A percentile compares a stretch with the other conserved stretches of the same genome.
These are phyloP conservation scores for Palythoa heliodiscus DNA, from an alignment of 92 coral and sea anemone species.

Conservation along the genomic window DNA sequence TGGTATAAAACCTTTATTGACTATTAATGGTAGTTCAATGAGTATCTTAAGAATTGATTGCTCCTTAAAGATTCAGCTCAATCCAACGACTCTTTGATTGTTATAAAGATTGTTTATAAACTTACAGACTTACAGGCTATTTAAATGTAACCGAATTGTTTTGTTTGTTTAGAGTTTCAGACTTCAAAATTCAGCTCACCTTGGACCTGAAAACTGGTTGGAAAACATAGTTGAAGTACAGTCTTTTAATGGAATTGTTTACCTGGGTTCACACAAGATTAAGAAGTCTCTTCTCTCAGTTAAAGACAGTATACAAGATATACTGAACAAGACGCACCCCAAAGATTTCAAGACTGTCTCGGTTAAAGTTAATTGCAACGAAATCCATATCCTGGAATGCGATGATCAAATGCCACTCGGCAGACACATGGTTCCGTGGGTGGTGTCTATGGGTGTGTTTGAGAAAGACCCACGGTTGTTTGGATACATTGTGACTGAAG, in stretches of 20 bases:
- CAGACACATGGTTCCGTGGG: slow-evolving; percentile 86
- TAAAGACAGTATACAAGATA: slow-evolving; percentile 77
- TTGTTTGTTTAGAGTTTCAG: slow-evolving; percentile 46
- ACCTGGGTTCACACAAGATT: slow-evolving; percentile 88
- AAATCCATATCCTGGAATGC: slow-evolving; percentile 75
- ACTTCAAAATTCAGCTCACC: slow-evolving; percentile 57
- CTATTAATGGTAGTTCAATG: too few relatives aligned
- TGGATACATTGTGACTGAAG: slow-evolving; percentile 94
- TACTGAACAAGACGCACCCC: slow-evolving; percentile 78
- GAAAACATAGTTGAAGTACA: slow-evolving; percentile 66
- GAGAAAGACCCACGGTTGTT: slow-evolving; percentile 89
- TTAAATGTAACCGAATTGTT: not conserved
- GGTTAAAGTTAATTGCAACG: slow-evolving; percentile 72
- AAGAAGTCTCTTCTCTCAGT: slow-evolving; percentile 82
- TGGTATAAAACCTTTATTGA: too few relatives aligned
- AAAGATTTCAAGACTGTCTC: slow-evolving; percentile 76
- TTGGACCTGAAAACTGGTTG: slow-evolving; percentile 55
- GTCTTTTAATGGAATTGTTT: slow-evolving; percentile 73
- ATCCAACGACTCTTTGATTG: too few relatives aligned
- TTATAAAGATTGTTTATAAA: too few relatives aligned
- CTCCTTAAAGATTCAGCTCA: too few relatives aligned
- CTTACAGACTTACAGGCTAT: too few relatives aligned
- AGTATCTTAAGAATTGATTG: too few relatives aligned
- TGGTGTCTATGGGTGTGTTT: slow-evolving; percentile 92
- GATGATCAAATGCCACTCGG: slow-evolving; percentile 55